Conservation (phyloP, 2,113 vertebrate genomes). For the Stercorarius parasiticus region DNA sequence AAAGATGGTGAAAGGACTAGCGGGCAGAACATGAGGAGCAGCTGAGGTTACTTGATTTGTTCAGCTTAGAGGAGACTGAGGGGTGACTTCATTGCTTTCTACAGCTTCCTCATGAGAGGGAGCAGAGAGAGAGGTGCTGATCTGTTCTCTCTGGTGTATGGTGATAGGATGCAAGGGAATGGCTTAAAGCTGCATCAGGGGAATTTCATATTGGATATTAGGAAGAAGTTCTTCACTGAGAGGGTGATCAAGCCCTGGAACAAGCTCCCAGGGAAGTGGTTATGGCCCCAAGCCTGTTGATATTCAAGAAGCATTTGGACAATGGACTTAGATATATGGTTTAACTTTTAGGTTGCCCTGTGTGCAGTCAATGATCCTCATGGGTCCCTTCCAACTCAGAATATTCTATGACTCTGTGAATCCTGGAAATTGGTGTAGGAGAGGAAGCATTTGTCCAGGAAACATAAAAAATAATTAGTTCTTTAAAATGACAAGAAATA, state of each 20-base stretch:
- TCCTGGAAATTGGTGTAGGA: background rate
- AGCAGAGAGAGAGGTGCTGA: background rate
- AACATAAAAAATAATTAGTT: background rate
- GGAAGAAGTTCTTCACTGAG: background rate
- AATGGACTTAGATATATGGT: background rate
- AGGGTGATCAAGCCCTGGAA: background rate
- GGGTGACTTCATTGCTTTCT: background rate
- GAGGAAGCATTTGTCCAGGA: background rate
- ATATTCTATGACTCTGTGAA: background rate
- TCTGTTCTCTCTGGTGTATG: background rate
- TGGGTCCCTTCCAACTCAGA: background rate
- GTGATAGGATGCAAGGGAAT: background rate
- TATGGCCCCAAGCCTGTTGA: background rate
- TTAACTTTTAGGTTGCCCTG: background rate
- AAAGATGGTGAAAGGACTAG: background rate
- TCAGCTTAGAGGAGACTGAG: background rate
- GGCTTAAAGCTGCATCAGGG: background rate
- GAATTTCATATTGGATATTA: background rate
- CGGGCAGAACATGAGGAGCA: background rate
- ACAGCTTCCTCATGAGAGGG: background rate
- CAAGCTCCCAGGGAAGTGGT: background rate
- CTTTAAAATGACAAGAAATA: background rate
- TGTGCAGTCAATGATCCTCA: background rate
- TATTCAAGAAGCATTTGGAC: background rate
- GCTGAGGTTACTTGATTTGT: background rate